Conservation (phyloP, 2,888 invertebrate species). For the Liodrosophila aerea region DNA sequence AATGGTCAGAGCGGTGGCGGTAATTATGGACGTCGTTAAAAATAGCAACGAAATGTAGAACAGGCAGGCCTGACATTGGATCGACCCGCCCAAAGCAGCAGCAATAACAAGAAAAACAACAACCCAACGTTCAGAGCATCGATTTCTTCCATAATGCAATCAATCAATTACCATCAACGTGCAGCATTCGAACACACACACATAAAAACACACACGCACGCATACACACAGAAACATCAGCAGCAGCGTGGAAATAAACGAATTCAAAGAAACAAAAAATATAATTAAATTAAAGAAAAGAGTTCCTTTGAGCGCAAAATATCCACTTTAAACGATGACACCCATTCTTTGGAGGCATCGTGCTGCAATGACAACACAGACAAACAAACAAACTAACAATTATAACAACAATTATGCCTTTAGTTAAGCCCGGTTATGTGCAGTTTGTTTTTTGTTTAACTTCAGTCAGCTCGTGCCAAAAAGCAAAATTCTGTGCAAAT, state of each 20-base stretch:
- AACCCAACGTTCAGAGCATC: slow-evolving; percentile 70
- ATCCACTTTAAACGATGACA: slow-evolving; percentile 21
- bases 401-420: slow-evolving; percentile 26
- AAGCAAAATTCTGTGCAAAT: slow-evolving; percentile 63
- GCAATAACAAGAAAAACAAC: slow-evolving; percentile 42
- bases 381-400: slow-evolving; percentile 8
- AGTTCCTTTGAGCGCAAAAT: slow-evolving; percentile 26
- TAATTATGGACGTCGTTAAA: slow-evolving; percentile 81
- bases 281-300: slow-evolving; percentile 25
- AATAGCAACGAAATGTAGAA: slow-evolving; percentile 53
- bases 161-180: slow-evolving; percentile 55
- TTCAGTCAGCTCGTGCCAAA: slow-evolving; percentile 71
- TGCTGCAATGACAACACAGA: slow-evolving; percentile 27
- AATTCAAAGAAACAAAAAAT: slow-evolving; percentile 13
- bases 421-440: slow-evolving; percentile 37
- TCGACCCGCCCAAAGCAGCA: slow-evolving; percentile 22
- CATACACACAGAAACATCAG: slow-evolving; percentile 18
- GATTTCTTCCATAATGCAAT: slow-evolving; percentile 70
- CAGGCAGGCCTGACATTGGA: slow-evolving; percentile 36
- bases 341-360: slow-evolving; percentile 21
- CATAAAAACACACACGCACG: slow-evolving; percentile 12
- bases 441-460: slow-evolving; percentile 31
- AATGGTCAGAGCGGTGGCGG: slow-evolving; percentile 74
- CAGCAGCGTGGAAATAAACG: slow-evolving; percentile 22
- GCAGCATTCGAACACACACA: slow-evolving; percentile 16